phyloP scores from a whole-genome alignment of 1,140 invertebrate genomes.

The Centruroides sculpturatus region DNA sequence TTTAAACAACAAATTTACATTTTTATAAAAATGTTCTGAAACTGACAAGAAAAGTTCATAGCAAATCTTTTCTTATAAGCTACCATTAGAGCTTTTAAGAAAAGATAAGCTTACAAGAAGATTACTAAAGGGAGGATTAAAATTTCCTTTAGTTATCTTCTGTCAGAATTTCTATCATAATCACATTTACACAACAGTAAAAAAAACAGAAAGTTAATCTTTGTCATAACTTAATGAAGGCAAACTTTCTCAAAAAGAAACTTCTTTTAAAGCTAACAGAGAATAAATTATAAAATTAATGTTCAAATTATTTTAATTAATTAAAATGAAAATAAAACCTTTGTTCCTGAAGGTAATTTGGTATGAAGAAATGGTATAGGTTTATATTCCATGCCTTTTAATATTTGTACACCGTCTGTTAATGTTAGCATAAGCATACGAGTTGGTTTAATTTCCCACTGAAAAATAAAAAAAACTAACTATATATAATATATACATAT shows the following conservation, averaged over 20 bases:
- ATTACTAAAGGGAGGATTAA: too few relatives aligned
- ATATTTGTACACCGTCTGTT: conserved; percentile 55
- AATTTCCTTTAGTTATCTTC: too few relatives aligned
- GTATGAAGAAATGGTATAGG: conserved; percentile 43
- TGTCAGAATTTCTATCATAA: too few relatives aligned
- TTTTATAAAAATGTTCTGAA: too few relatives aligned
- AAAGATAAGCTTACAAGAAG: too few relatives aligned
- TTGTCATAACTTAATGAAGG: background rate
- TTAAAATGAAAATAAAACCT: conserved; percentile 27
- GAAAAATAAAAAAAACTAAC: background rate
- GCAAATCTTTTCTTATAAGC: too few relatives aligned
- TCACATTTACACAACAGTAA: too few relatives aligned
- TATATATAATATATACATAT: too few relatives aligned
- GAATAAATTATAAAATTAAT: conserved; percentile 3
- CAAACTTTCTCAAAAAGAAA: background rate
- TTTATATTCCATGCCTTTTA: conserved; percentile 56
- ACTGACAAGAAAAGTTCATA: too few relatives aligned
- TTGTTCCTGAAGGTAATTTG: conserved; percentile 45
- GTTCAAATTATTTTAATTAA: background rate
- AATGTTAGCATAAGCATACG: conserved; percentile 54
- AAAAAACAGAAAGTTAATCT: too few relatives aligned
- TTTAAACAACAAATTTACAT: too few relatives aligned
- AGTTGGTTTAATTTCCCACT: conserved; percentile 35
- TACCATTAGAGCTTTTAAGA: too few relatives aligned
- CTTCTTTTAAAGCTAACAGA: background rate